phyloP scores from a whole-genome alignment of 2,797 vertebrate species.

The Muraenolepis orangiensis region DNA sequence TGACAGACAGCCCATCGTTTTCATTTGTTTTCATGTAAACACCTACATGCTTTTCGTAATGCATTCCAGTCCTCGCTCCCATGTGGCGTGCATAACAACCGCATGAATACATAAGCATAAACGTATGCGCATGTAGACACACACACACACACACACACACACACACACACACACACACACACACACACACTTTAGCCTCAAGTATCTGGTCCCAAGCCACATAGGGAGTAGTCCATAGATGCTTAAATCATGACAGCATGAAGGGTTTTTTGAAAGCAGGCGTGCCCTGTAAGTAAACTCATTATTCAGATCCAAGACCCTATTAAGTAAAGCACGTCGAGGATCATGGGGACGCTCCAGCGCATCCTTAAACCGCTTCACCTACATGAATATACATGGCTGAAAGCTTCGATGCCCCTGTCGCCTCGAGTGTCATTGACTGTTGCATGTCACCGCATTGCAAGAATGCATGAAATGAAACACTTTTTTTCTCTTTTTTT shows the following conservation, averaged over 20 bases:
- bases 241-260: neutral
- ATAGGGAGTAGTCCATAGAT: too few relatives aligned
- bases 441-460: too few relatives aligned
- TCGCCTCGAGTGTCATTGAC: neutral
- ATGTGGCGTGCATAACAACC: neutral
- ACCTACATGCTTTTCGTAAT: constrained; percentile 14
- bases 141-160: neutral
- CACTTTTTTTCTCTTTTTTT: too few relatives aligned
- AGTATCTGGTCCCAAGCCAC: neutral
- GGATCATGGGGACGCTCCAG: neutral
- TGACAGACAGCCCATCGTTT: constrained; percentile 29
- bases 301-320: neutral
- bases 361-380: neutral
- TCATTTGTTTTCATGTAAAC: constrained; percentile 24
- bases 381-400: neutral
- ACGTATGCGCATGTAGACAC: neutral
- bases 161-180: neutral
- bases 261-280: neutral
- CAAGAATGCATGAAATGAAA: too few relatives aligned
- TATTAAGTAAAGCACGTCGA: neutral
- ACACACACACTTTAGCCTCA: neutral
- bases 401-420: neutral
- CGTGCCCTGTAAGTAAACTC: neutral
- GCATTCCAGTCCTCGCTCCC: too few relatives aligned
- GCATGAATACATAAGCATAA: neutral